These are phyloP conservation scores for Rhysida immarginata DNA, from an alignment of 1,140 invertebrate genomes.

Conservation along the genomic window DNA sequence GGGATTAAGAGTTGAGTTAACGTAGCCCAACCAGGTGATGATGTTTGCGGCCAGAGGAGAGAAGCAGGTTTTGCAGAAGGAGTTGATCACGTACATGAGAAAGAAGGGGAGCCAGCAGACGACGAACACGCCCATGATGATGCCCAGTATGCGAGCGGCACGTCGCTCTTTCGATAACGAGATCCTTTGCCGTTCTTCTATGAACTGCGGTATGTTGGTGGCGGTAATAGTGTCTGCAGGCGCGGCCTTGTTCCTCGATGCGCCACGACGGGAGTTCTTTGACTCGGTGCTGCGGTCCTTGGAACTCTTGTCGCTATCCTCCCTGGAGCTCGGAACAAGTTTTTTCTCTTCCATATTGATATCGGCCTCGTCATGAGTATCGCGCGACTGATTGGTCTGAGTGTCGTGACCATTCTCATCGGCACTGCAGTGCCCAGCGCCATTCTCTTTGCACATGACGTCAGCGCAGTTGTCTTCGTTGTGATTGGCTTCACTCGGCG, in stretches of 20 bases:
- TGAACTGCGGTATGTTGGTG: conserved; percentile 55
- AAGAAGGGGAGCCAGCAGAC: conserved; percentile 90
- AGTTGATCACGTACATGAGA: conserved; percentile 80
- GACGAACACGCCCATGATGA: conserved; percentile 80
- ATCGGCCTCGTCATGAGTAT: conserved; percentile 12
- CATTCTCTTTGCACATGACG: conserved; percentile 2
- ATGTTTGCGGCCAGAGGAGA: conserved; percentile 67
- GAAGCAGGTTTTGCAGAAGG: conserved; percentile 59
- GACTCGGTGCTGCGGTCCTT: background rate
- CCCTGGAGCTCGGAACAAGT: conserved; percentile 32
- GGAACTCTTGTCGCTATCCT: background rate
- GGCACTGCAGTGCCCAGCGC: too few species aligned
- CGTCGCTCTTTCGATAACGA: conserved; percentile 79
- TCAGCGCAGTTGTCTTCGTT: conserved; percentile 4
- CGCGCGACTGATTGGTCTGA: background rate
- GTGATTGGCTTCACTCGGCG: conserved; percentile 7
- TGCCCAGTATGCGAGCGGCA: conserved; percentile 78
- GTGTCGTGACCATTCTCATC: background rate
- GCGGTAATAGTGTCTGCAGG: background rate
- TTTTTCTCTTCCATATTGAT: too few species aligned
- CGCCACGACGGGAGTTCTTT: background rate
- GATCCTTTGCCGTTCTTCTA: conserved; percentile 85
- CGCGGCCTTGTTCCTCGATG: background rate
- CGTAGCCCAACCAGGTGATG: conserved; percentile 92
- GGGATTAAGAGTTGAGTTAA: conserved; percentile 93